phyloP scores from a whole-genome alignment of 2,113 vertebrate genomes.

The Polypterus bichir region DNA sequence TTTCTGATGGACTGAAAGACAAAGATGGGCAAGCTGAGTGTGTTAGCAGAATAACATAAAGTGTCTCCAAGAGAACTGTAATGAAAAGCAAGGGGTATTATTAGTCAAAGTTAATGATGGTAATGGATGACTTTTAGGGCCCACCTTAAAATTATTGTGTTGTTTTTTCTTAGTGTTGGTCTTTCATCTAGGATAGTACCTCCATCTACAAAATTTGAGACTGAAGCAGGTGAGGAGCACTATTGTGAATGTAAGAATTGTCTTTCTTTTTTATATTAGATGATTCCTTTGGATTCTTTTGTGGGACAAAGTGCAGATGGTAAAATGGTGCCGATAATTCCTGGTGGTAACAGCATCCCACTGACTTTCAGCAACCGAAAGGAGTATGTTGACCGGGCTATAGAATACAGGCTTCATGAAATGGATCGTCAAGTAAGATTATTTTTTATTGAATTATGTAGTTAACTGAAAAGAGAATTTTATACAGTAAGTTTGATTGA shows the following conservation, averaged over 20 bases:
- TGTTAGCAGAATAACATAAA: neutral
- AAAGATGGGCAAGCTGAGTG: neutral
- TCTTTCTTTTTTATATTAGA: slow-evolving; percentile 33
- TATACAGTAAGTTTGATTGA: neutral
- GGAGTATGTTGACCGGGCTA: slow-evolving; percentile 69
- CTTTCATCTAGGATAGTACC: too few species aligned
- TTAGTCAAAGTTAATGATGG: too few species aligned
- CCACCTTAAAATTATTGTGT: too few species aligned
- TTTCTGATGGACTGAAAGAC: too few species aligned
- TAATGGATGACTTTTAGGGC: too few species aligned
- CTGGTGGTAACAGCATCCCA: slow-evolving; percentile 72
- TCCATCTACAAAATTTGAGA: too few species aligned
- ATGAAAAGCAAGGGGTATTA: too few species aligned
- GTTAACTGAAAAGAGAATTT: too few species aligned
- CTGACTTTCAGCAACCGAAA: slow-evolving; percentile 73
- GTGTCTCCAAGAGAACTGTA: neutral
- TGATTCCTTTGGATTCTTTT: slow-evolving; percentile 77
- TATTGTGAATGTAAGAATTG: neutral
- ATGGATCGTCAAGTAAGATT: slow-evolving; percentile 65
- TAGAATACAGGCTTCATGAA: slow-evolving; percentile 69
- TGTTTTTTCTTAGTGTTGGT: too few species aligned
- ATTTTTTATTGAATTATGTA: neutral
- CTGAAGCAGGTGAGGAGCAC: too few species aligned
- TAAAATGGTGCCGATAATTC: slow-evolving; percentile 76
- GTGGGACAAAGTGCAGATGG: slow-evolving; percentile 74